phyloP scores from a whole-genome alignment of 2,888 invertebrate genomes.

The Boloria selene region DNA sequence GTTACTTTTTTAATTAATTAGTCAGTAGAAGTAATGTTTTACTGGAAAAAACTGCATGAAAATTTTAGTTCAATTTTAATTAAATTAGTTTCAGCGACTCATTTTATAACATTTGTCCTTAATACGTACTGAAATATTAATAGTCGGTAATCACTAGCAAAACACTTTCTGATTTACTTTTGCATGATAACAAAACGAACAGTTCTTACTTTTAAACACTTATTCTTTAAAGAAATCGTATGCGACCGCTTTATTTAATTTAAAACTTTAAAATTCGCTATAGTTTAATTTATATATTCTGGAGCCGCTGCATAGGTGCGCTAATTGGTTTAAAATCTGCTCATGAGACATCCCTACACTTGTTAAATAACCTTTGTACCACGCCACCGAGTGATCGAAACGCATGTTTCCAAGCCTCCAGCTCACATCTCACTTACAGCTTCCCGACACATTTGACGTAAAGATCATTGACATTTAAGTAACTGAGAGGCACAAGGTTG shows the following conservation, averaged over 20 bases:
- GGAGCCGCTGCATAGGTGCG: conserved; percentile 43
- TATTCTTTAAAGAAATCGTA: conserved; percentile 9
- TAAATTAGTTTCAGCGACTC: conserved; percentile 33
- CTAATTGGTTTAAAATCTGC: conserved; percentile 52
- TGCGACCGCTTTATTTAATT: conserved; percentile 34
- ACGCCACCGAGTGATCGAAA: conserved; percentile 82
- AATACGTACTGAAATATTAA: conserved; percentile 1
- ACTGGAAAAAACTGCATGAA: conserved; percentile 73
- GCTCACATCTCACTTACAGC: conserved; percentile 81
- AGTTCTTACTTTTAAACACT: conserved; percentile 17
- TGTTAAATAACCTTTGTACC: conserved; percentile 76
- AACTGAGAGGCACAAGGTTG: conserved; percentile 79
- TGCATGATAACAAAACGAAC: conserved; percentile 31
- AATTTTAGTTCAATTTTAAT: conserved; percentile 49
- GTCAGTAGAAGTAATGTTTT: conserved; percentile 70
- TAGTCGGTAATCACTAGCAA: conserved; percentile 3
- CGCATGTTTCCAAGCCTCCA: conserved; percentile 81
- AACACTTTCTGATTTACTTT: conserved; percentile 10
- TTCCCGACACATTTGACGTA: conserved; percentile 77
- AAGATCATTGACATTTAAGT: conserved; percentile 72
- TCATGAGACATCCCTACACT: conserved; percentile 72
- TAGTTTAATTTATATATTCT: conserved; percentile 40
- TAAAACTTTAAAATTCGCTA: conserved; percentile 42
- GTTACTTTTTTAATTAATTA: conserved; percentile 57
- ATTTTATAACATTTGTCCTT: conserved; percentile 11